Conservation (phyloP, 2,888 invertebrate species). For the Tetanocera ferruginea region DNA sequence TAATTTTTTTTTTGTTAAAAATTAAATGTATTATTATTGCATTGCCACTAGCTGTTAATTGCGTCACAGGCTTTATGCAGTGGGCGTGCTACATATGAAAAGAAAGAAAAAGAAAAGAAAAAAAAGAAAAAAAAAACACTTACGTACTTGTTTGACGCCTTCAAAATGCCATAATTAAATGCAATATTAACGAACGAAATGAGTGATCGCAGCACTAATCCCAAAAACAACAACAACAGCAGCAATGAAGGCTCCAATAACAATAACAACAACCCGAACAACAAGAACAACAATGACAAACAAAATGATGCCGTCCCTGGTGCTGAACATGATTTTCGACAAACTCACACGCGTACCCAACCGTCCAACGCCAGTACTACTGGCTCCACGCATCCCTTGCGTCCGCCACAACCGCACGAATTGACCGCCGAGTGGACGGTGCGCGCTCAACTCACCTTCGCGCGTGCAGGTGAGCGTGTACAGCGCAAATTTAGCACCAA, state of each 20-base stretch:
- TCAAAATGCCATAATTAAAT: conserved; percentile 14
- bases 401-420: conserved; percentile 62
- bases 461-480: conserved; percentile 70
- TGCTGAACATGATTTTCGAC: conserved; percentile 43
- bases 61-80: background rate
- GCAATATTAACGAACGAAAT: conserved; percentile 1
- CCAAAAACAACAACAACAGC: background rate
- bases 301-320: conserved; percentile 36
- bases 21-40: too few species aligned
- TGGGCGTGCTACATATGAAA: background rate
- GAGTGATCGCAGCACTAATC: conserved; percentile 18
- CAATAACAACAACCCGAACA: conserved; percentile 12
- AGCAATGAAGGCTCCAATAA: background rate
- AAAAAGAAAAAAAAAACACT: background rate
- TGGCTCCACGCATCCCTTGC: background rate
- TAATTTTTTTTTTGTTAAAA: too few species aligned
- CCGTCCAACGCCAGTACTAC: background rate
- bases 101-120: conserved; percentile 2
- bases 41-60: too few species aligned
- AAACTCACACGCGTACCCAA: conserved; percentile 9
- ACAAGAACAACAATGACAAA: conserved; percentile 30
- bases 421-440: conserved; percentile 77
- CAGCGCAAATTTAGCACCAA: conserved; percentile 58
- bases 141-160: background rate
- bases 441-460: conserved; percentile 77